phyloP scores from a whole-genome alignment of 2,888 invertebrate genomes.

The Amphipyra berbera region DNA sequence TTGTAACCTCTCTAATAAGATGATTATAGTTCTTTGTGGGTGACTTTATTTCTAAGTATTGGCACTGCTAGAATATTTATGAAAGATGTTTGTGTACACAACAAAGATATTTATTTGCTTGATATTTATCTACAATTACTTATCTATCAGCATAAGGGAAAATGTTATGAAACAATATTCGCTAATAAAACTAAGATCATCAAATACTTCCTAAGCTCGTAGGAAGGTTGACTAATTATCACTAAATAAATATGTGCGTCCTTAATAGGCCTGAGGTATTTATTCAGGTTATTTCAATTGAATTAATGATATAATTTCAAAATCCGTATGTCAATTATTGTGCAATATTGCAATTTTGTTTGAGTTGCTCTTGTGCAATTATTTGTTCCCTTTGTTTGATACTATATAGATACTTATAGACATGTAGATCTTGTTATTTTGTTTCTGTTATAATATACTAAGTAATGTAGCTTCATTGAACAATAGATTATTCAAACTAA shows the following conservation, averaged over 20 bases:
- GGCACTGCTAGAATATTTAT: too few relatives aligned
- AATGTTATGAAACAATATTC: neutral
- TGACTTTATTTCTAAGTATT: too few relatives aligned
- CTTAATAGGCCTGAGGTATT: neutral
- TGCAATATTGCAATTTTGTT: constrained; percentile 16
- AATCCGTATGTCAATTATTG: constrained; percentile 4
- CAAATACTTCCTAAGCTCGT: constrained; percentile 8
- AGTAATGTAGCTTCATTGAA: too few relatives aligned
- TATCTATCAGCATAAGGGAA: neutral
- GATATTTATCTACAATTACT: constrained; percentile 1
- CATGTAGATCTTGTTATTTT: too few relatives aligned
- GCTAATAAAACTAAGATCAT: too few relatives aligned
- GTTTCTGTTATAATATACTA: too few relatives aligned
- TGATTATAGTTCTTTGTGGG: too few relatives aligned
- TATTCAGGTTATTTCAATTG: constrained; percentile 1
- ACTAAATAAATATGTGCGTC: constrained; percentile 15
- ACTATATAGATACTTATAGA: too few relatives aligned
- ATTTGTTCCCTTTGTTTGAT: neutral
- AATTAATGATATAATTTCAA: constrained; percentile 2
- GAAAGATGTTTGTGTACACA: too few relatives aligned
- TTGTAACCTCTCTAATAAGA: neutral
- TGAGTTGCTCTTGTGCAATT: constrained; percentile 30
- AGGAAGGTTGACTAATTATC: constrained; percentile 2
- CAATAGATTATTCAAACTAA: too few relatives aligned
- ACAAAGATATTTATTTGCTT: constrained; percentile 2